Evolutionary conservation across 1,140 invertebrate species (phyloP).

Genomic region (Drosophila baimaii): DNA sequence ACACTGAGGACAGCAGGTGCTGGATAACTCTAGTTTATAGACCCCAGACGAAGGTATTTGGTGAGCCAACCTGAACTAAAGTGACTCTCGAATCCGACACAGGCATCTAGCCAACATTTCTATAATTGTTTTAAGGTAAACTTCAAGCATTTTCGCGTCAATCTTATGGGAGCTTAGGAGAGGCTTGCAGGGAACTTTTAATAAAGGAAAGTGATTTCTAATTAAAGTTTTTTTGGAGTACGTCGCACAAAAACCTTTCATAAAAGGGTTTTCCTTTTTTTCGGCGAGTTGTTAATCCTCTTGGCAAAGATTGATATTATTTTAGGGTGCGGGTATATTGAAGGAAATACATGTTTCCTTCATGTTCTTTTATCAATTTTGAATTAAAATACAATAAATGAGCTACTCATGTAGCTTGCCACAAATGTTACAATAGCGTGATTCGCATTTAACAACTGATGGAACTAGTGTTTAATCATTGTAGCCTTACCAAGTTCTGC

Average conservation of each 20-base stretch:
- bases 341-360: too few relatives aligned
- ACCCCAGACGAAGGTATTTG: constrained; percentile 28
- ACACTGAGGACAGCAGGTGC: constrained; percentile 47
- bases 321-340: not conserved
- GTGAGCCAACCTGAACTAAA: constrained; percentile 13
- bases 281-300: not conserved
- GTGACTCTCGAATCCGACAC: constrained; percentile 13
- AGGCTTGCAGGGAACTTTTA: not conserved
- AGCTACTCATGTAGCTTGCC: too few relatives aligned
- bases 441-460: too few relatives aligned
- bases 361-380: too few relatives aligned
- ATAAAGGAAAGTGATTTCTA: constrained; percentile 42
- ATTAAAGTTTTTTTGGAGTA: not conserved
- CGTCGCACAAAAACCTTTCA: too few relatives aligned
- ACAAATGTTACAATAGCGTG: too few relatives aligned
- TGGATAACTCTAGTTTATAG: constrained; percentile 49
- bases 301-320: too few relatives aligned
- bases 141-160: constrained; percentile 82
- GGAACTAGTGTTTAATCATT: too few relatives aligned
- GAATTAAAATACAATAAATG: too few relatives aligned
- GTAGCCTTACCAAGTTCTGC: too few relatives aligned
- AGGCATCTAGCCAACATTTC: constrained; percentile 60
- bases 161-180: constrained; percentile 52
- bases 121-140: constrained; percentile 82
- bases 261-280: not conserved